Evolutionary conservation across 2,797 vertebrate genomes (phyloP).

Genomic region (Notamacropus eugenii): DNA sequence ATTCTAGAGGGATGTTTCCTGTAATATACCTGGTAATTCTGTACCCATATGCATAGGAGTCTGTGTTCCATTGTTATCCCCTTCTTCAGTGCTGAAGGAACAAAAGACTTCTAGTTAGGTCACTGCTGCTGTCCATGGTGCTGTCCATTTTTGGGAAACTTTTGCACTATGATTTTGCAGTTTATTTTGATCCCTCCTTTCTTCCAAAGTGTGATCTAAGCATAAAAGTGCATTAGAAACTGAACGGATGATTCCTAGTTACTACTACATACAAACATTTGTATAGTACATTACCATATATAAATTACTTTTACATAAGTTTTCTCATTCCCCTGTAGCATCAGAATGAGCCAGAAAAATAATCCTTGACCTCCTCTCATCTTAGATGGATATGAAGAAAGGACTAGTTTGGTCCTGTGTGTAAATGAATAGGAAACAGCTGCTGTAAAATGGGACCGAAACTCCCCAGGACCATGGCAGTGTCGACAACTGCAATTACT

Average conservation of each 20-base stretch:
- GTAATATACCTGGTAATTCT: neutral
- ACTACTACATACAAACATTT: neutral
- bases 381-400: neutral
- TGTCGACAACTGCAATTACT: slow-evolving; percentile 7
- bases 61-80: neutral
- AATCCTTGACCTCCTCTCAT: neutral
- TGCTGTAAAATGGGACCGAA: slow-evolving; percentile 8
- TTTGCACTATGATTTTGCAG: neutral
- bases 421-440: neutral
- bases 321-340: neutral
- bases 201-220: neutral
- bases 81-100: neutral
- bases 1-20: neutral
- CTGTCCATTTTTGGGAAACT: neutral
- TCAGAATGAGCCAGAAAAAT: neutral
- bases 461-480: neutral
- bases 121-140: neutral
- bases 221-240: neutral
- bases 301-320: neutral
- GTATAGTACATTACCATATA: neutral
- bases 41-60: neutral
- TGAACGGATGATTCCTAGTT: neutral
- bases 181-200: neutral
- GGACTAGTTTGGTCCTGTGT: neutral
- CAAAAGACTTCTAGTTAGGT: neutral